Base-by-base conservation (phyloP, 2,888 invertebrate genomes). In the Acrobasis consociella region DNA sequence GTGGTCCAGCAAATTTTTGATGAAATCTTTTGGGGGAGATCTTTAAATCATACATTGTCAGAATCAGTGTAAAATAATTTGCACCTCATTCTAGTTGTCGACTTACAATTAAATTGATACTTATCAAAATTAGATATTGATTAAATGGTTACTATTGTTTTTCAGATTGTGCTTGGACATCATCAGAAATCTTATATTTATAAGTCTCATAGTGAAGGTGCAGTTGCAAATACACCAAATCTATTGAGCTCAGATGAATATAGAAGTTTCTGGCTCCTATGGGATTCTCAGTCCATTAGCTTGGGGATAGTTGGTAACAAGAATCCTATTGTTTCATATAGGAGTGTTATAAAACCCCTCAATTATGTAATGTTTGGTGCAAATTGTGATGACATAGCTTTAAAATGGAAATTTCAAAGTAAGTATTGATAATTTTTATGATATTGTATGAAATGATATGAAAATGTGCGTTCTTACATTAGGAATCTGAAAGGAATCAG, bases 261-360 rank as follows among this genome's bases (percentile, higher is more conserved):
- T 71, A 87, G 81, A 69, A 87, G 80, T 67, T 94, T 94, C 71
- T 85, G 91, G 83, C 72, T 94, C 39, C 80, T 84, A 55, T 94
- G 94, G 94, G 75, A 87, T 69, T 81, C 84, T 60, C 86, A 89
- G 51, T 71, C 72, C 49, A 75, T 93, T 62, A 74, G 78, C 52
- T 76, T 93, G 16, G 91, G 89, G 13, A 72, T 82, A 37, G 82
- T 83, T 60, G 84, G 86, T 62, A 88, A 88, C 38, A 77, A 81
- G 10, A 76, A 69, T 37, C 79, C 86, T 2, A 66, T 11, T 72
- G 70, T 58, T 67, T 71, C 49, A 64, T 71, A 46, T 62, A 53
- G n/a, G 11, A 55, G 46, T 62, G 7, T 38, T 11, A 37, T 49
- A 15, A 55, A 49, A 2, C 74, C 77, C 15, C 65, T 85, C 22